phyloP scores from a whole-genome alignment of 1,140 invertebrate genomes.

The Macrotrachela quadricornifera region DNA sequence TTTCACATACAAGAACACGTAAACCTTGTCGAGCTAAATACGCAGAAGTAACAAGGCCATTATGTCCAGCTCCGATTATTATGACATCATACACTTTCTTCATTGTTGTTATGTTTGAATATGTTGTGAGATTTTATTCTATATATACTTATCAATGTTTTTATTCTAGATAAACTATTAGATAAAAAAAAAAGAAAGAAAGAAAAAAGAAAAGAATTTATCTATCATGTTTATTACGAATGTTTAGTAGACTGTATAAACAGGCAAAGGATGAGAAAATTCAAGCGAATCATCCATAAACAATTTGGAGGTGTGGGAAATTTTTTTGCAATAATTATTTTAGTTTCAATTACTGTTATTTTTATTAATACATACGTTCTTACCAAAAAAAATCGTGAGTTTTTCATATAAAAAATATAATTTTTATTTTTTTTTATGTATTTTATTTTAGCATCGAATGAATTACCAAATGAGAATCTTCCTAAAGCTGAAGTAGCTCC shows the following conservation, averaged over 20 bases:
- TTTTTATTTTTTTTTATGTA: not conserved
- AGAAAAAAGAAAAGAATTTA: too few species aligned
- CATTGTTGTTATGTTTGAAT: not conserved
- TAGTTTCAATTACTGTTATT: not conserved
- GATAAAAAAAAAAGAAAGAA: too few species aligned
- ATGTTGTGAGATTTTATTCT: not conserved
- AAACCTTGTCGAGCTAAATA: slow-evolving; percentile 32
- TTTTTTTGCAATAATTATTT: not conserved
- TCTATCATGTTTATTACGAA: too few species aligned
- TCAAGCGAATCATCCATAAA: not conserved
- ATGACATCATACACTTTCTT: slow-evolving; percentile 30
- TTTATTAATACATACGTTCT: not conserved
- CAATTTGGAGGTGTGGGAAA: not conserved
- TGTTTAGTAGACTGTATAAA: too few species aligned
- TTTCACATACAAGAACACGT: slow-evolving; percentile 36
- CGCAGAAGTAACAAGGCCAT: slow-evolving; percentile 34
- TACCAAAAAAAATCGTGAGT: not conserved
- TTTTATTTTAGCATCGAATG: not conserved
- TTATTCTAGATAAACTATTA: too few species aligned
- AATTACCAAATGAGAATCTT: not conserved
- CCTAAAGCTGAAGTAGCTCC: not conserved
- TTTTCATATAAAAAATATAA: not conserved
- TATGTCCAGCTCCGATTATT: slow-evolving; percentile 35
- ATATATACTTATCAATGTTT: too few species aligned
- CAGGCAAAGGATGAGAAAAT: not conserved